These are phyloP conservation scores for Copsychus sechellarum DNA, from an alignment of 2,113 vertebrate genomes.

Conservation along the genomic window DNA sequence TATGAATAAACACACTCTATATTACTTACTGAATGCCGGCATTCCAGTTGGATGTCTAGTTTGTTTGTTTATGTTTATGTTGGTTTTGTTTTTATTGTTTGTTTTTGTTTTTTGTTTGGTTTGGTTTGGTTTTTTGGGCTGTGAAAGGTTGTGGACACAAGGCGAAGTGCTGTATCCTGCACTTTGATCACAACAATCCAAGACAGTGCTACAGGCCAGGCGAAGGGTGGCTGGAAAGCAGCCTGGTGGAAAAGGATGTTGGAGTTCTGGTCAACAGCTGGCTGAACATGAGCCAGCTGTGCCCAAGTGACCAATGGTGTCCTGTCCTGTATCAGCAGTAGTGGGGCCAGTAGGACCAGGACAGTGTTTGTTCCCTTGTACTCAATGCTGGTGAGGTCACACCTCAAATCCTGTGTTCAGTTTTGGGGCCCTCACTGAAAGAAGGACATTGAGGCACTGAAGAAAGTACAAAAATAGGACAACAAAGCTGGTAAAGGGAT, in stretches of 20 bases:
- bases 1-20: background rate
- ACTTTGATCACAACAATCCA: background rate
- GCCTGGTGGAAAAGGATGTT: background rate
- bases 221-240: background rate
- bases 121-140: background rate
- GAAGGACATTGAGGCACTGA: background rate
- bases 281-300: background rate
- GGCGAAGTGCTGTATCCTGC: accelerated
- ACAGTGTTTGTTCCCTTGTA: accelerated
- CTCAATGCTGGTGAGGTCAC: accelerated
- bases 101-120: accelerated
- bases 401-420: accelerated
- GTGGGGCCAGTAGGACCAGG: background rate
- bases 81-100: background rate
- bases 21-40: background rate
- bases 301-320: background rate
- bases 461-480: background rate
- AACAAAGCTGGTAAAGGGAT: background rate
- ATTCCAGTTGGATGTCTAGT: background rate
- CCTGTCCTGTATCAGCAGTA: background rate
- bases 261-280: accelerated
- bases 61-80: background rate
- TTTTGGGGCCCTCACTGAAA: background rate
- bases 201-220: background rate
- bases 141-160: background rate